These are phyloP conservation scores for Petrocephalus zakoni DNA, from an alignment of 2,113 vertebrate species.

Conservation along the genomic window DNA sequence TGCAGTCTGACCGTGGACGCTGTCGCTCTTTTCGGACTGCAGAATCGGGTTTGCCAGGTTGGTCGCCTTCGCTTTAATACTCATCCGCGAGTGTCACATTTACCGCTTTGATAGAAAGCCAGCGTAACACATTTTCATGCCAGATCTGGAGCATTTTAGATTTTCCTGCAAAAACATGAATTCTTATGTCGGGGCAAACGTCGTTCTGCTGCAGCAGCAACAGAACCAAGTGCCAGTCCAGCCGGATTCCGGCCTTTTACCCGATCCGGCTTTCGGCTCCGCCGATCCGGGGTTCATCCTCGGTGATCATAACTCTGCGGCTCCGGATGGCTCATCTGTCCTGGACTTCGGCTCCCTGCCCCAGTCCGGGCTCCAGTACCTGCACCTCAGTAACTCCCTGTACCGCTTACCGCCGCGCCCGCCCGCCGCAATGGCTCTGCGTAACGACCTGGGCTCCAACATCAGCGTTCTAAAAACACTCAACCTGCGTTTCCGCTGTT, in stretches of 20 bases:
- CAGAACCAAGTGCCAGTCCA: constrained; percentile 59
- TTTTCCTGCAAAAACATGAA: constrained; percentile 78
- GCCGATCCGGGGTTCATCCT: constrained; percentile 50
- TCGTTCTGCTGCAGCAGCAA: constrained; percentile 66
- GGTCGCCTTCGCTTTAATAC: background rate
- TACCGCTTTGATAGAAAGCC: background rate
- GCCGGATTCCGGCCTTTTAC: constrained; percentile 58
- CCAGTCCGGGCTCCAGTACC: constrained; percentile 41
- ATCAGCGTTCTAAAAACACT: constrained; percentile 92
- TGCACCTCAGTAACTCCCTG: constrained; percentile 35
- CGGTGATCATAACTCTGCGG: constrained; percentile 43
- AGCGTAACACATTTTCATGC: constrained; percentile 59
- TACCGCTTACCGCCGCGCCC: constrained; percentile 49
- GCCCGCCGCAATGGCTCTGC: constrained; percentile 83
- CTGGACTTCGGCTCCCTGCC: constrained; percentile 45
- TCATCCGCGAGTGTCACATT: background rate
- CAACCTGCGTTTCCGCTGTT: constrained; percentile 89
- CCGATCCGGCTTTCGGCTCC: background rate
- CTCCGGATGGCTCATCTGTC: constrained; percentile 42
- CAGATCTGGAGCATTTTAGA: constrained; percentile 70
- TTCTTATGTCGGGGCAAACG: constrained; percentile 75
- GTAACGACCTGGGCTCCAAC: constrained; percentile 95
- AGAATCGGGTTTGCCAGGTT: background rate
- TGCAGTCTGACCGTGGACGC: background rate
- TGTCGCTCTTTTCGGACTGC: background rate